Base-by-base conservation (phyloP, 2,797 vertebrate genomes). In the Melanogrammus aeglefinus region DNA sequence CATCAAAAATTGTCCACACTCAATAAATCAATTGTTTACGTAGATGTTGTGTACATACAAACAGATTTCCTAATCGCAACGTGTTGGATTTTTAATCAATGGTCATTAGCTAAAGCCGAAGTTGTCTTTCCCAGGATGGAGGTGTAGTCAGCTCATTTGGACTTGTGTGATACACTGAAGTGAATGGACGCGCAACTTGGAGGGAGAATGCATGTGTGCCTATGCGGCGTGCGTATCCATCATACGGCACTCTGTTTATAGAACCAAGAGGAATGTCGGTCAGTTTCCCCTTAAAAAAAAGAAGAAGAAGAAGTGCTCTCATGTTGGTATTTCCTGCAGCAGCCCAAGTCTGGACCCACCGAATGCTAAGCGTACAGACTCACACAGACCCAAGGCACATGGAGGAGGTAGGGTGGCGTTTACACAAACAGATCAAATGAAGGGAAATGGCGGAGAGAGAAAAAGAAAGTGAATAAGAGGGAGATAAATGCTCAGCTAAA, bases 251-350 rank as follows among this genome's bases (percentile, higher is more conserved):
- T 87, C 72, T 90, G 87, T 92, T 91, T 88, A 88, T 79, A 88
- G 81, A 90, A 82, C 80, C 81, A 72, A 69, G 76, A 90, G 84
- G 90, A 91, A 91, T 88, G 90, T 87, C 24, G 81, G 85, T 82
- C 85, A 86, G 87, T 84, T 91, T 90, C 82, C 86, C 83, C 79
- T 74, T 24, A 35, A 82, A 66, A 75, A 75, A 77, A 85, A 76
- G 31, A 78, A 79, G 72, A 82, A 85, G 76, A 44, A 80, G 79
- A 74, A 77, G 77, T 76, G 81, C 33, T 12, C 76, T 63, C 81
- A 82, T 87, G 81, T 83, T 89, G 90, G 91, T 78, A 91, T 92
- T 92, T 92, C 91, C 91, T 91, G 90, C 85, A 87, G 77, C 27
- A 8, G 79, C 71, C 70, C 0, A 75, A 83, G 86, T 83, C 83